These are phyloP conservation scores for Drosophila bipectinata DNA, from an alignment of 1,140 invertebrate species.

Conservation along the genomic window DNA sequence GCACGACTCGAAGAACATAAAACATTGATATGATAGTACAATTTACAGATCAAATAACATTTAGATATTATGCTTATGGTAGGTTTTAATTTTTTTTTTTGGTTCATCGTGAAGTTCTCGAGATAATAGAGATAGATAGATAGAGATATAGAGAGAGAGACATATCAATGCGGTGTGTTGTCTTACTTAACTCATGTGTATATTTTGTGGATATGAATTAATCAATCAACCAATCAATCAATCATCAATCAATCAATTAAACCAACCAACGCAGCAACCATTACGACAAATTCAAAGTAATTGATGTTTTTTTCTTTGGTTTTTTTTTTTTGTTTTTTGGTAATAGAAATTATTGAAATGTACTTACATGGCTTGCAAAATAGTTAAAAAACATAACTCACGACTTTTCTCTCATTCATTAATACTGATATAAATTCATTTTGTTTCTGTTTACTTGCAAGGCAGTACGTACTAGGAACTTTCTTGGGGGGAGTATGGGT, in stretches of 20 bases:
- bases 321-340: slow-evolving; percentile 35
- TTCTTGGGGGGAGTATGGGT: slow-evolving; percentile 36
- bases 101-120: slow-evolving; percentile 34
- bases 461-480: slow-evolving; percentile 73
- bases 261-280: slow-evolving; percentile 84
- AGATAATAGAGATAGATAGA: slow-evolving; percentile 37
- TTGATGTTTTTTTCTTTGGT: slow-evolving; percentile 34
- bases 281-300: slow-evolving; percentile 83
- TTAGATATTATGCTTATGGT: slow-evolving; percentile 52
- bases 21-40: slow-evolving; percentile 49
- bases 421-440: slow-evolving; percentile 24
- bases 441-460: slow-evolving; percentile 61
- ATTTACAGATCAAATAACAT: slow-evolving; percentile 76
- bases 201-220: slow-evolving; percentile 68
- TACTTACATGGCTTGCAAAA: slow-evolving; percentile 83
- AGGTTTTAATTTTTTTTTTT: slow-evolving; percentile 31
- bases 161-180: slow-evolving; percentile 55
- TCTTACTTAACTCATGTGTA: slow-evolving; percentile 62
- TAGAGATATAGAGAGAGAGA: slow-evolving; percentile 51
- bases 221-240: slow-evolving; percentile 74
- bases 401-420: slow-evolving; percentile 47
- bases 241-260: slow-evolving; percentile 73
- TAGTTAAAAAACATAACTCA: slow-evolving; percentile 58
- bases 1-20: slow-evolving; percentile 32
- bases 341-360: slow-evolving; percentile 79